Percentiles rank a stretch among this genome's conserved stretches.
These are phyloP conservation scores for Crambe crambe DNA, from an alignment of 37 sponge, comb jelly and placozoan species.

Conservation along the genomic window DNA sequence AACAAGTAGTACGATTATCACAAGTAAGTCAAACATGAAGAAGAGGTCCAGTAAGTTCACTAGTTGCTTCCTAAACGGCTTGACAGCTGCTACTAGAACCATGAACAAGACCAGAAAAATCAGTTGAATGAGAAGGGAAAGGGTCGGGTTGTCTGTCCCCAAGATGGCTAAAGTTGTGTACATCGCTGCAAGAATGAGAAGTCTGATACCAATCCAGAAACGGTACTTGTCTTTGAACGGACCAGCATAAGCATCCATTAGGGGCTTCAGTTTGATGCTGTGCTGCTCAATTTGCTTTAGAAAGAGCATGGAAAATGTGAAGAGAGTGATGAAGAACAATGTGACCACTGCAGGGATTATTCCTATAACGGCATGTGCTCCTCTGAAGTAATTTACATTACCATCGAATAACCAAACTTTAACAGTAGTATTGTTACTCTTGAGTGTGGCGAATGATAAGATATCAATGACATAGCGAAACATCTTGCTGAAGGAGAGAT, in stretches of 20 bases:
- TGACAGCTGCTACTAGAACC: conserved; percentile 14
- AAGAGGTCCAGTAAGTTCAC: conserved; percentile 25
- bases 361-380: conserved; percentile 5
- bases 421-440: neutral
- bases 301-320: conserved; percentile 19
- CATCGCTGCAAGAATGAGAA: conserved; percentile 13
- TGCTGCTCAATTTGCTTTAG: neutral
- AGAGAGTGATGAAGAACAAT: conserved; percentile 20
- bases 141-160: neutral
- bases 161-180: neutral
- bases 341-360: conserved; percentile 8
- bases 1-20: no score
- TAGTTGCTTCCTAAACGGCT: conserved; percentile 27
- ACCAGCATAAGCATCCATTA: conserved; percentile 35
- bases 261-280: conserved; percentile 13
- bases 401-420: conserved; percentile 49
- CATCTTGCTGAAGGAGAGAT: conserved; percentile 47
- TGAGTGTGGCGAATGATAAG: conserved; percentile 19
- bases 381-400: neutral
- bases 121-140: conserved; percentile 6
- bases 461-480: conserved; percentile 30
- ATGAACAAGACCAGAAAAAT: conserved; percentile 6
- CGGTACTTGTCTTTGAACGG: conserved; percentile 51
- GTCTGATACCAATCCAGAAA: conserved; percentile 50
- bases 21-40: conserved; percentile 13